Percentiles rank a stretch among this genome's conserved stretches.
These are phyloP conservation scores for Cataglyphis altisquamis DNA, from an alignment of 2,888 invertebrate species.

Conservation along the genomic window DNA sequence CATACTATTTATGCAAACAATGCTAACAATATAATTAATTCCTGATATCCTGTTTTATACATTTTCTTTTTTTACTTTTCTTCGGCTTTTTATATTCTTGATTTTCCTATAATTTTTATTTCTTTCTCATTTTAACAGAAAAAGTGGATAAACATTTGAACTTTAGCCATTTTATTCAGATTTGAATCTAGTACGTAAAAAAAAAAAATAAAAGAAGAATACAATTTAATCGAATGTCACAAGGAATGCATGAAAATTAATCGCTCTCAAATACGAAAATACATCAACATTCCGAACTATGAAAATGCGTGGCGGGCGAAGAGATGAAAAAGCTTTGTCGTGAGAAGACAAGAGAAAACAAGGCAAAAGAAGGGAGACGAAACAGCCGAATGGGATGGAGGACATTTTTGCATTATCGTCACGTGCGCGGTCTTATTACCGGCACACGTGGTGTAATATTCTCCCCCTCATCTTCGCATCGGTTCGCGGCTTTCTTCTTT, in stretches of 20 bases:
- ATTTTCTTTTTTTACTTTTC: not conserved
- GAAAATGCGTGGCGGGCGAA: not conserved
- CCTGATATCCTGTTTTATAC: not conserved
- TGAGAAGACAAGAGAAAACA: slow-evolving; percentile 45
- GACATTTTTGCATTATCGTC: slow-evolving; percentile 84
- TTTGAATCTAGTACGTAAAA: not conserved
- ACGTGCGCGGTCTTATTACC: slow-evolving; percentile 85
- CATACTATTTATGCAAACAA: slow-evolving; percentile 17
- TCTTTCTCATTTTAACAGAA: not conserved
- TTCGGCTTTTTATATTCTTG: not conserved
- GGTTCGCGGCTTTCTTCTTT: slow-evolving; percentile 60
- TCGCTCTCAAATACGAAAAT: slow-evolving; percentile 42
- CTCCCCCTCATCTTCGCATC: slow-evolving; percentile 73
- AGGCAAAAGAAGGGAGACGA: slow-evolving; percentile 30
- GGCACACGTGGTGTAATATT: slow-evolving; percentile 85
- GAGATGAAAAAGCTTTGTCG: slow-evolving; percentile 16
- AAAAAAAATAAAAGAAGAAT: slow-evolving; percentile 17
- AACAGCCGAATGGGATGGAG: slow-evolving; percentile 18
- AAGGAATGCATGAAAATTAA: slow-evolving; percentile 59
- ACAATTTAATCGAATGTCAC: slow-evolving; percentile 59
- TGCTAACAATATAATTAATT: slow-evolving; percentile 10
- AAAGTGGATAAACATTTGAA: not conserved
- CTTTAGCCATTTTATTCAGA: not conserved
- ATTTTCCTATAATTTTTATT: not conserved
- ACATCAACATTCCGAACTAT: slow-evolving; percentile 23